Conservation (phyloP, 2,797 vertebrate genomes). For the Bryconaethiops microstoma region DNA sequence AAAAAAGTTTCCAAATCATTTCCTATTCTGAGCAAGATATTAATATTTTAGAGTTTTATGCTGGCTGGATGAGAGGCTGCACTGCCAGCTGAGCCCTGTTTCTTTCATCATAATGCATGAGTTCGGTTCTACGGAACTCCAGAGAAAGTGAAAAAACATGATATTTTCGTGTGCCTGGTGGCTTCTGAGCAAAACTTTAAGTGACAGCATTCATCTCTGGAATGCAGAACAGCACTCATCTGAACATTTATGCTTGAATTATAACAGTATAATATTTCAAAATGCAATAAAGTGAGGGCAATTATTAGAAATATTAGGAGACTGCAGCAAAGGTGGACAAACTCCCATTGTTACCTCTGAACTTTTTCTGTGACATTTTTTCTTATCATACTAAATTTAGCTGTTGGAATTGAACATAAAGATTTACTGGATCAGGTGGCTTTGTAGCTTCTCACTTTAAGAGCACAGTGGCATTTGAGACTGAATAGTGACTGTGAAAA, state of each 20-base stretch:
- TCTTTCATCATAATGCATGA: not conserved
- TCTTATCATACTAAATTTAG: too few species aligned
- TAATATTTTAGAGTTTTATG: not conserved
- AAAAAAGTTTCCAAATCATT: not conserved
- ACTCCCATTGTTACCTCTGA: too few species aligned
- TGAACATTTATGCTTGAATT: not conserved
- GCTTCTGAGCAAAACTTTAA: not conserved
- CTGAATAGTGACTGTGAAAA: not conserved
- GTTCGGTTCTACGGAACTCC: not conserved
- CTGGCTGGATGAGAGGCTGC: not conserved
- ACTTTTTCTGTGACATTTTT: too few species aligned
- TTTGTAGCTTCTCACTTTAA: not conserved
- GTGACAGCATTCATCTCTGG: not conserved
- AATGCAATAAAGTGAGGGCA: slow-evolving; percentile 16
- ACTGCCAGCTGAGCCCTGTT: not conserved
- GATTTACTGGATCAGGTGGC: not conserved
- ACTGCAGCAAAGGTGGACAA: too few species aligned
- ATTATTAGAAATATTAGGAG: not conserved
- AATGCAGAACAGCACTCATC: not conserved
- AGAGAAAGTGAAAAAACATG: not conserved
- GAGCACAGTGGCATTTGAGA: slow-evolving; percentile 37
- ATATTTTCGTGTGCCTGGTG: not conserved
- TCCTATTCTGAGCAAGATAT: not conserved
- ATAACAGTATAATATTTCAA: not conserved
- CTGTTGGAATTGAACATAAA: not conserved